Evolutionary conservation across 30 jellyfish, hydroid and myxozoan genomes (phyloP), one percentile per base, ranked within the genome.

Genomic region (Aurelia sp.): DNA sequence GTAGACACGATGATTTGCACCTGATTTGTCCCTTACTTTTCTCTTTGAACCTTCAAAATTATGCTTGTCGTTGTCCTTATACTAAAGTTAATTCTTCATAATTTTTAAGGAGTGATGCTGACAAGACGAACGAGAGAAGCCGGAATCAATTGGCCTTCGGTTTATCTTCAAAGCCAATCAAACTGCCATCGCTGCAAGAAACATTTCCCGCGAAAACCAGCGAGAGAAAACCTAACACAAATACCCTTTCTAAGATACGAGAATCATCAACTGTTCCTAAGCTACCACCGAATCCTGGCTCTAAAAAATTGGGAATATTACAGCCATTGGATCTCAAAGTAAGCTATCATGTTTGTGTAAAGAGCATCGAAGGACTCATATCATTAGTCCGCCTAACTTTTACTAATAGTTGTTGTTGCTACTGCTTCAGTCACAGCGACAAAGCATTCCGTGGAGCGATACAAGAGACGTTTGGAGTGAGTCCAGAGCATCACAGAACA

Each of bases 111-210:
- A 59, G 69, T 6, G 69, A 59, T 5, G 52, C 52, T 4, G 55
- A 44, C 55, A 44, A 44, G 55, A 59, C 4, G 3, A 59, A 13
- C 55, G 50, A 67, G 78, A 67, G 59, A 15, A 13, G 33, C 13
- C 33, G 69, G 31, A 59, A 59, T 4, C 69, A 59, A 8, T 10
- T 59, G 10, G 69, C 33, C 69, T 59, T 73, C 16, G 73, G 85
- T n/a, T 52, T 73, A 33, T 44, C 85, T 10, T 73, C 85, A 35
- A 73, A 73, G 51, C 85, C 85, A 21, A 73, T 73, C 35, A 67
- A 38, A 17, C 71, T 73, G 72, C 85, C 85, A 41, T 38, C 58
- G 31, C 38, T 73, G 12, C 7, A 24, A 17, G 71, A 73, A 59
- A 59, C 69, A 4, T 18, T 18, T 59, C 69, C 33, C 13, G 10